These are phyloP conservation scores for Tetramorium alpestre DNA, from an alignment of 1,140 invertebrate species.

Conservation along the genomic window DNA sequence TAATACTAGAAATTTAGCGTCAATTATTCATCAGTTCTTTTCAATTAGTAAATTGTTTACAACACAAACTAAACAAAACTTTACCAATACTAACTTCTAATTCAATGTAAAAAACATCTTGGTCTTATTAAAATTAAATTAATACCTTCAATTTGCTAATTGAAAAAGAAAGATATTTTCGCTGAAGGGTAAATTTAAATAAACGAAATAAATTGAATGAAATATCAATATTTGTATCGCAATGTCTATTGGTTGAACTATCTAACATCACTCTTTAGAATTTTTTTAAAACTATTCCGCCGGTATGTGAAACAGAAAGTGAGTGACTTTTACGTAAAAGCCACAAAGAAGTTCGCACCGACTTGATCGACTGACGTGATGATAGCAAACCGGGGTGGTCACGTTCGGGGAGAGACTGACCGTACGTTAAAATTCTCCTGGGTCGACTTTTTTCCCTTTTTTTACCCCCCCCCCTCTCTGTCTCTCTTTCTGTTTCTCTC, in stretches of 20 bases:
- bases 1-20: neutral
- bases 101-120: neutral
- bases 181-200: neutral
- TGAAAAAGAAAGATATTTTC: neutral
- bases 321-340: constrained; percentile 52
- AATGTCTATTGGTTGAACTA: constrained; percentile 29
- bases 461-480: constrained; percentile 20
- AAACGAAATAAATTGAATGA: neutral
- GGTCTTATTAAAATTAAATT: neutral
- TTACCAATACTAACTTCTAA: neutral
- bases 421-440: constrained; percentile 80
- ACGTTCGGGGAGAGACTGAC: constrained; percentile 70
- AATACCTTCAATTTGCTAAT: neutral
- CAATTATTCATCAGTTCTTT: neutral
- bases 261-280: constrained; percentile 7
- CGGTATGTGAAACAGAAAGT: neutral
- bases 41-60: neutral
- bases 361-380: constrained; percentile 64
- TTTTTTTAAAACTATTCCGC: constrained; percentile 52
- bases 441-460: constrained; percentile 55
- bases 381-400: constrained; percentile 34
- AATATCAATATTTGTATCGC: neutral
- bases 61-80: neutral
- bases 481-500: constrained; percentile 4
- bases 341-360: constrained; percentile 71